These are phyloP conservation scores for Meriones psammophilus DNA, from an alignment of 2,797 vertebrate genomes.

Conservation along the genomic window DNA sequence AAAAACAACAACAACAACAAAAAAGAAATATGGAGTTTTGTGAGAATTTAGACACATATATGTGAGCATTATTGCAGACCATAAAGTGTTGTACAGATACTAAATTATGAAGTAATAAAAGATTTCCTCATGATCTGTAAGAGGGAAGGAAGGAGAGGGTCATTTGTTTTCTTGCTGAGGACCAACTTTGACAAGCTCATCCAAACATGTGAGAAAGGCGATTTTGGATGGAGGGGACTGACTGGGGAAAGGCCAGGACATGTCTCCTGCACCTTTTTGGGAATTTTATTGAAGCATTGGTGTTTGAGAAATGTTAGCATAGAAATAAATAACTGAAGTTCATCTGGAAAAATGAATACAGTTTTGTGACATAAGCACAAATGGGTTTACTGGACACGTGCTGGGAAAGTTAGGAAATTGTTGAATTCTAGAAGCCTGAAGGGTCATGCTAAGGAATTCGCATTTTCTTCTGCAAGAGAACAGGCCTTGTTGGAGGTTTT, in stretches of 20 bases:
- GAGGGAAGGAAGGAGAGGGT: neutral
- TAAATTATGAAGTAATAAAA: slow-evolving; percentile 26
- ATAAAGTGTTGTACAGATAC: neutral
- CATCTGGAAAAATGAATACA: neutral
- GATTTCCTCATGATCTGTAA: neutral
- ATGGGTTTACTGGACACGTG: neutral
- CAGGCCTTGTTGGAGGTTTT: neutral
- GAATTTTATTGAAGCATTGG: neutral
- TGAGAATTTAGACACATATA: slow-evolving; percentile 25
- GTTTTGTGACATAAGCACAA: neutral
- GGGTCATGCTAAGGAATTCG: neutral
- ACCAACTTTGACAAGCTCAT: neutral
- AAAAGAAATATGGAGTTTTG: neutral
- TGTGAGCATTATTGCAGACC: neutral
- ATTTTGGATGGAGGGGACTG: neutral
- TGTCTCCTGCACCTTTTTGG: neutral
- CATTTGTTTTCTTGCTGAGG: neutral
- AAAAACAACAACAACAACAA: too few species aligned
- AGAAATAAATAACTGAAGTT: neutral
- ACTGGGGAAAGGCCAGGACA: neutral
- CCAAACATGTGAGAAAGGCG: neutral
- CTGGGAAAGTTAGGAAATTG: neutral
- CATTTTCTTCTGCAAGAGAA: neutral
- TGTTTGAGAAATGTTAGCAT: neutral
- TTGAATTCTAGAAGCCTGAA: neutral